Base-by-base conservation (phyloP, 2,113 vertebrate species). In the Mesoclemmys tuberculata region DNA sequence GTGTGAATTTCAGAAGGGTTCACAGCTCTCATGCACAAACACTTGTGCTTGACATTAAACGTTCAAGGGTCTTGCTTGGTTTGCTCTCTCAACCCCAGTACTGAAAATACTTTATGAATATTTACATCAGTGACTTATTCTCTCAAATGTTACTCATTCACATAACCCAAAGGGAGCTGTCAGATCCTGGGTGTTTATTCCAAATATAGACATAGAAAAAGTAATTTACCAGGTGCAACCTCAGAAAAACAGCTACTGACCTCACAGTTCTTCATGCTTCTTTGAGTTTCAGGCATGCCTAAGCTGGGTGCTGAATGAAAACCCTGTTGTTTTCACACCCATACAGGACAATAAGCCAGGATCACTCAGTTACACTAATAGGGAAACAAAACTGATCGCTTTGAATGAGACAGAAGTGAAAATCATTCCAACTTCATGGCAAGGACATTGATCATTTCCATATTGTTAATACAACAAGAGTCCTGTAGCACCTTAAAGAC, bases 21-120 rank as follows among this genome's bases (percentile, higher is more conserved):
- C 11, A 5, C 2, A 1, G 0, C 35, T 48, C 71, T 61, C 74
- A 4, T 10, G 3, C 4, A 16, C 0, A 0, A 64, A 46, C 26
- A 68, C 19, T 21, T 41, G 5, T 44, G 58, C 22, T 83, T 81
- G 61, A 64, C 6, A 77, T 9, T 1, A 88, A 91, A 77, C 26
- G 16, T 5, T 48, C 77, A 38, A 75, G 54, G 10, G 27, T 12
- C 55, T 26, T 46, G 52, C 11, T 31, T 44, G 16, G 82, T 75
- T 91, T 91, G 91, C 35, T 86, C 90, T 92, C 82, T 64, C 84
- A 96, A 52, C 4, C 81, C 16, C 38, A 80, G n/a, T n/a, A 79
- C 80, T 92, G 85, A 83, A 87, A 87, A 82, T 48, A 16, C 78
- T 87, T 90, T 58, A 12, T 77, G 7, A 2, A 21, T 51, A 10